A percentile compares a stretch with the other conserved stretches of the same genome.
Conservation (phyloP, 2,113 vertebrate species). For the Bothrops jararaca region DNA sequence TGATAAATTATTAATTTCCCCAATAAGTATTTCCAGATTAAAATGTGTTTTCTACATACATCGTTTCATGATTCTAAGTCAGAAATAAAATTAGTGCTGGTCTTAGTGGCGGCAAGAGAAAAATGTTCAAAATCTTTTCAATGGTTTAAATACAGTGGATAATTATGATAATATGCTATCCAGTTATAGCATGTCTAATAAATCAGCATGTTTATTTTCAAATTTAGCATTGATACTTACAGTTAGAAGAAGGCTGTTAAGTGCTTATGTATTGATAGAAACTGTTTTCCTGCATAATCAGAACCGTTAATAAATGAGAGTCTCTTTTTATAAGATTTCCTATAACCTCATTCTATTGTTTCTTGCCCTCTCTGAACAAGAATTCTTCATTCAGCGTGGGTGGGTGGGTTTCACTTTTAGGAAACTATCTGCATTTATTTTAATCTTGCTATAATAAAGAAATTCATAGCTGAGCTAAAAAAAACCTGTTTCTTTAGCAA, state of each 20-base stretch:
- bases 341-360: slow-evolving; percentile 8
- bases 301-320: not conserved
- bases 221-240: slow-evolving; percentile 43
- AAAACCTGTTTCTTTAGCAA: slow-evolving; percentile 38
- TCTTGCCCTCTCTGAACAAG: not conserved
- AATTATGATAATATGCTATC: slow-evolving; percentile 44
- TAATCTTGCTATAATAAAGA: slow-evolving; percentile 45
- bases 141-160: slow-evolving; percentile 45
- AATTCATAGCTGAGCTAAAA: slow-evolving; percentile 35
- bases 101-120: not conserved
- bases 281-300: not conserved
- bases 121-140: slow-evolving; percentile 52
- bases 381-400: slow-evolving; percentile 14
- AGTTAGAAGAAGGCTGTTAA: slow-evolving; percentile 50
- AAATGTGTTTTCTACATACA: not conserved
- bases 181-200: slow-evolving; percentile 46
- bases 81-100: not conserved
- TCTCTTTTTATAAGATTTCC: slow-evolving; percentile 8
- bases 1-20: slow-evolving; percentile 7
- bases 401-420: slow-evolving; percentile 5
- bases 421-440: not conserved
- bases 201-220: slow-evolving; percentile 45
- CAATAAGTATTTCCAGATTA: slow-evolving; percentile 14
- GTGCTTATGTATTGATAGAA: slow-evolving; percentile 26
- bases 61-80: rapidly evolving